Percentiles rank a stretch among this genome's conserved stretches.
phyloP scores from a whole-genome alignment of 2,888 invertebrate species.

The Protonemura montana region DNA sequence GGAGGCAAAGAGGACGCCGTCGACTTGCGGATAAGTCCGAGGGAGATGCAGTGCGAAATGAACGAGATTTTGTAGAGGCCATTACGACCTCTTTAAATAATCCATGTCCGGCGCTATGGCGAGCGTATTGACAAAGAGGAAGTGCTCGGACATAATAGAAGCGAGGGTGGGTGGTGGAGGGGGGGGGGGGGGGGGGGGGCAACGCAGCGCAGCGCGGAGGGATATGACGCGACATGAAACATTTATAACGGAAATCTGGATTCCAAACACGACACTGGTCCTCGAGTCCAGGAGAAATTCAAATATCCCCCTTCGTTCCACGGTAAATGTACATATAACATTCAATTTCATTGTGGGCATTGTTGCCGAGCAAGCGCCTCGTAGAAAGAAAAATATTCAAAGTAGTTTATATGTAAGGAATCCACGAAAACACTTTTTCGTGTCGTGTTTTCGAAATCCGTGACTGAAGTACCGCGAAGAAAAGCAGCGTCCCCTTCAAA shows the following conservation, averaged over 20 bases:
- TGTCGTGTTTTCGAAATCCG: background rate
- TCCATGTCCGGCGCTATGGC: slow-evolving; percentile 47
- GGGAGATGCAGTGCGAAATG: slow-evolving; percentile 43
- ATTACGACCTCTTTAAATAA: slow-evolving; percentile 51
- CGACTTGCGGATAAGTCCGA: slow-evolving; percentile 40
- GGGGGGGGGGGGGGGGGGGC: slow-evolving; percentile 52
- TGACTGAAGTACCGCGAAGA: background rate
- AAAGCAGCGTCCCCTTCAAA: background rate
- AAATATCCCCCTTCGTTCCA: background rate
- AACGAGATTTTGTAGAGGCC: slow-evolving; percentile 49
- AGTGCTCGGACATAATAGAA: slow-evolving; percentile 35
- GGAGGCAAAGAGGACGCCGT: background rate
- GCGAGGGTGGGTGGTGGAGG: slow-evolving; percentile 50
- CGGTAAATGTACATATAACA: background rate
- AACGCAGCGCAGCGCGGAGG: slow-evolving; percentile 50
- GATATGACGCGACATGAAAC: slow-evolving; percentile 50
- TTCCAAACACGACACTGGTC: slow-evolving; percentile 42
- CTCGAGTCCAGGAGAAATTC: background rate
- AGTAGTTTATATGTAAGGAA: background rate
- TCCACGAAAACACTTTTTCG: background rate
- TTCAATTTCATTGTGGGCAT: background rate
- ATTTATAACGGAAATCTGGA: slow-evolving; percentile 46
- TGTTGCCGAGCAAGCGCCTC: background rate
- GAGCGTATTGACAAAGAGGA: slow-evolving; percentile 48
- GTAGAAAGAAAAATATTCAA: background rate